A percentile compares a stretch with the other conserved stretches of the same genome.
Evolutionary conservation across 2,888 invertebrate species (phyloP).

Genomic region (Volucella inflata): DNA sequence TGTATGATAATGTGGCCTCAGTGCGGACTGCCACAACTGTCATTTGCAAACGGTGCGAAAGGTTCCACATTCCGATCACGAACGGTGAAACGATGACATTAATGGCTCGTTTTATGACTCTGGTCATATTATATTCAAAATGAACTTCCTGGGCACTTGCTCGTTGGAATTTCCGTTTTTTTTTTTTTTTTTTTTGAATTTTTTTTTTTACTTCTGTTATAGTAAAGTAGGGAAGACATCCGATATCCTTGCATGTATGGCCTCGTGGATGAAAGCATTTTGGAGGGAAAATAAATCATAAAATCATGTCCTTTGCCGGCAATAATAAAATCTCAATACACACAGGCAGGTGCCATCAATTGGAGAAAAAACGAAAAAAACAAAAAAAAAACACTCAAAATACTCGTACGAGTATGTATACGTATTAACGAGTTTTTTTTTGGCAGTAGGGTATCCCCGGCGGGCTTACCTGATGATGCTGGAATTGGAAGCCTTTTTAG

Average conservation of each 20-base stretch:
- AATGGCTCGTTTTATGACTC: constrained; percentile 68
- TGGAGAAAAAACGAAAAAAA: constrained; percentile 19
- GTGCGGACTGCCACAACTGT: constrained; percentile 31
- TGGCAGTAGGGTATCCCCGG: constrained; percentile 10
- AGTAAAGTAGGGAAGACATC: constrained; percentile 5
- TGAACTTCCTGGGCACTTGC: constrained; percentile 39
- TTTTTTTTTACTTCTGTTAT: too few species aligned
- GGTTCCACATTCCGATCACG: constrained; percentile 68
- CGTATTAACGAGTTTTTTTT: too few species aligned
- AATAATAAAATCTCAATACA: constrained; percentile 69
- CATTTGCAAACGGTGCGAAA: constrained; percentile 57
- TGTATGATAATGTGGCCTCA: constrained; percentile 57
- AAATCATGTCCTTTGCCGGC: constrained; percentile 53
- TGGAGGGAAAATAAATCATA: constrained; percentile 70
- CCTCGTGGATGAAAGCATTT: constrained; percentile 35
- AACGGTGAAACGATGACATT: constrained; percentile 69
- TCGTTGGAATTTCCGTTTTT: constrained; percentile 5
- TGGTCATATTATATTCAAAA: constrained; percentile 69
- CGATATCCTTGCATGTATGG: constrained; percentile 6
- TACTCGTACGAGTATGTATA: not conserved
- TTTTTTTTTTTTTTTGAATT: too few species aligned
- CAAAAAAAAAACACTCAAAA: not conserved
- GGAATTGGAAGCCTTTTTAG: constrained; percentile 20
- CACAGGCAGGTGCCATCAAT: constrained; percentile 65
- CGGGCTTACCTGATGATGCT: constrained; percentile 21